Base-by-base conservation (phyloP, 2,888 invertebrate species). In the Drosophila falleni region DNA sequence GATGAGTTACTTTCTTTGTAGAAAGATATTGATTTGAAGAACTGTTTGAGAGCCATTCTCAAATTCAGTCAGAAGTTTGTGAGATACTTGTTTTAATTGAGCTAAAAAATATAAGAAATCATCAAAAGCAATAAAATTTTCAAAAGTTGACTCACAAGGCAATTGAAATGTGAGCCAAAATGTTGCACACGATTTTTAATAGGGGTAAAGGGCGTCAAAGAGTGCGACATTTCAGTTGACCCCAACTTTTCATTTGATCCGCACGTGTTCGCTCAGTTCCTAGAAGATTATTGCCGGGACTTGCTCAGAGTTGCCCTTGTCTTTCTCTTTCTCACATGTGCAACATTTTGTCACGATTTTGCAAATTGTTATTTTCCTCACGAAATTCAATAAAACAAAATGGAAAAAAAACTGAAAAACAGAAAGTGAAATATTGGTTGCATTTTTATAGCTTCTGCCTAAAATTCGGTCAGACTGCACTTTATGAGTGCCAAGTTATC, bases 301-400 rank as follows among this genome's bases (percentile, higher is more conserved):
- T 50, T 44, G 15, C 49, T 44, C 35, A 55, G 61, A 65, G 49
- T 61, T 74, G 60, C 67, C 39, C 15, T 46, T 29, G 9, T 10
- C 26, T 26, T 35, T 26, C 10, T 15, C 9, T 53, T 11, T 53
- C 13, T 37, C 44, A 66, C 59, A 67, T 71, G 59, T 71, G 67
- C 55, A 35, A 60, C 62, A 63, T 60, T 71, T 71, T 74, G 74
- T 71, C 75, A 60, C 66, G 74, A 71, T 75, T 74, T 75, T 50
- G 41, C 37, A 74, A 66, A 66, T 74, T 75, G 75, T 71, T 71
- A 74, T 74, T 71, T 60, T 44, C 13, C 60, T 53, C 75, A 75
- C 76, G 76, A 60, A 75, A 63, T 75, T 75, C 74, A 75, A 75
- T 75, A 71, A 75, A 74, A 66, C 15, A 35, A 44, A 33, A 8